Conservation (phyloP, 2,797 vertebrate species). For the Epinephelus coioides region DNA sequence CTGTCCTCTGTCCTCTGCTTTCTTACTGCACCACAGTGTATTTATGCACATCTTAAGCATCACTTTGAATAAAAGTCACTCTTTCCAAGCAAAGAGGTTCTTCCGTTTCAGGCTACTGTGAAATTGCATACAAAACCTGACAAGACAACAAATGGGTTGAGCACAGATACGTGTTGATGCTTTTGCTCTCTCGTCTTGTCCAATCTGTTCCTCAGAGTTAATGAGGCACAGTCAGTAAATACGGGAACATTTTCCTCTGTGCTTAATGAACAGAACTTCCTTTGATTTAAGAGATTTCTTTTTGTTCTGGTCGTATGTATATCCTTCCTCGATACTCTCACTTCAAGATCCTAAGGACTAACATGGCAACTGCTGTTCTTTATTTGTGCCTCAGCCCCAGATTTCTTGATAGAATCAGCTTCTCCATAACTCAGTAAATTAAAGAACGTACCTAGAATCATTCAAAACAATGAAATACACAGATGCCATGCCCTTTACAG, state of each 20-base stretch:
- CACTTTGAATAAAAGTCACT: slow-evolving; percentile 25
- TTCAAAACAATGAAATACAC: background rate
- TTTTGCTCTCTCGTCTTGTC: slow-evolving; percentile 24
- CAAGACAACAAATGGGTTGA: background rate
- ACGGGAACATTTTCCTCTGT: slow-evolving; percentile 2
- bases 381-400: slow-evolving; percentile 16
- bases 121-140: slow-evolving; percentile 13
- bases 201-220: slow-evolving; percentile 14
- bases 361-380: slow-evolving; percentile 17
- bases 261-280: background rate
- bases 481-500: background rate
- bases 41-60: slow-evolving; percentile 39
- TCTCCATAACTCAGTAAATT: slow-evolving; percentile 30
- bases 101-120: background rate
- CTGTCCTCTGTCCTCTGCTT: slow-evolving; percentile 1
- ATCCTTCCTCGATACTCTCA: background rate
- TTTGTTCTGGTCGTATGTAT: slow-evolving; percentile 5
- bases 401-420: slow-evolving; percentile 21
- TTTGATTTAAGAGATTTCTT: slow-evolving; percentile 11
- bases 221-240: slow-evolving; percentile 14
- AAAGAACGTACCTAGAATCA: background rate
- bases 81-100: slow-evolving; percentile 7
- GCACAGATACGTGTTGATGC: slow-evolving; percentile 18
- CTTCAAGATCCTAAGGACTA: slow-evolving; percentile 17
- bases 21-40: background rate